Evolutionary conservation across 2,888 invertebrate genomes (phyloP), one percentile per base, ranked within the genome.

Genomic region (Drosophila picticornis): DNA sequence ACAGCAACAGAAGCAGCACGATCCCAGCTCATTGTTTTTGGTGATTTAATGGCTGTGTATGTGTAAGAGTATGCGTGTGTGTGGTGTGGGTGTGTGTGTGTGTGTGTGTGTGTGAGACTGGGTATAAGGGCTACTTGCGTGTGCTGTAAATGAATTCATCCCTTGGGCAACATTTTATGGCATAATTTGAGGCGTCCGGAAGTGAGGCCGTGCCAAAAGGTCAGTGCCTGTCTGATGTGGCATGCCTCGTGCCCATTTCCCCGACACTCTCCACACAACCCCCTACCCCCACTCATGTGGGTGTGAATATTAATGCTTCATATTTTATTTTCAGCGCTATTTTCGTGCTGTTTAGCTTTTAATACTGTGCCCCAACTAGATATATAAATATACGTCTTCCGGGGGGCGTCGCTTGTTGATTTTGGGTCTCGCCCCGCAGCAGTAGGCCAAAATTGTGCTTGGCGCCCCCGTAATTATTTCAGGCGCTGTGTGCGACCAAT

Each of bases 241-340:
- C 85, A 84, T 78, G 79, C 84, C 63, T 77, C 58, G 66, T 84
- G 71, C 79, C 77, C 60, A 79, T 75, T 71, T 76, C 56, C 57
- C 46, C 65, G 52, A 22, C 51, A 25, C 46, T 3, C 4, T 34
- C n/a, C n/a, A 19, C 13, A 31, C 22, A 2, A 25, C 5, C 25
- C 32, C 1, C 32, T 16, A 5, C 19, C n/a, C 11, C 19, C 51
- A 36, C 68, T 84, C 81, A 70, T 79, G 80, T 78, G 81, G 69
- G 91, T 89, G 91, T 85, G 90, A 85, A 90, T 85, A 89, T 85
- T 85, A 90, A 85, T 85, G 85, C 76, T 76, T 90, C 84, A 85
- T 85, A 90, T 85, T 85, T 89, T 90, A 89, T 90, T 89, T 89
- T 70, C 72, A 80, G 84, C 79, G 58, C 77, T 69, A 69, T 81